Evolutionary conservation across 1,140 invertebrate genomes (phyloP).

Genomic region (Drosophila biarmipes): DNA sequence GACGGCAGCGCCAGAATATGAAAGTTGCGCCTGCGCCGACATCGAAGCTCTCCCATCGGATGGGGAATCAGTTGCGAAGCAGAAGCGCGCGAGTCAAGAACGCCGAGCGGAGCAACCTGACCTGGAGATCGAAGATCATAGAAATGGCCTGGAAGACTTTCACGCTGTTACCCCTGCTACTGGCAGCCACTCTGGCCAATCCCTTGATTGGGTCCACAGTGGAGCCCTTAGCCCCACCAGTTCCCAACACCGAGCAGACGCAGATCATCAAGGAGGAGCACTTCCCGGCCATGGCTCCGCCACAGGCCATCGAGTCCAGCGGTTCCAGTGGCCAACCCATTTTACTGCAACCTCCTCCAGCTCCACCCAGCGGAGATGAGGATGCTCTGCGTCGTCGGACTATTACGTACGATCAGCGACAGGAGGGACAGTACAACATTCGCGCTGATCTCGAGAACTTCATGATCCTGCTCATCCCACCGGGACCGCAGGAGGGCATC

Average conservation of each 20-base stretch:
- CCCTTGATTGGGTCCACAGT: constrained; percentile 16
- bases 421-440: constrained; percentile 88
- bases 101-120: constrained; percentile 33
- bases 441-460: constrained; percentile 88
- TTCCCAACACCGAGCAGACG: background rate
- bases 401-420: constrained; percentile 86
- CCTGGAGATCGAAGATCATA: constrained; percentile 2
- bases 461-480: constrained; percentile 87
- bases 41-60: constrained; percentile 46
- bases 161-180: constrained; percentile 31
- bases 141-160: constrained; percentile 63
- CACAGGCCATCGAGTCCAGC: constrained; percentile 21
- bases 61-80: constrained; percentile 70
- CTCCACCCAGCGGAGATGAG: constrained; percentile 11
- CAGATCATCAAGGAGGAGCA: constrained; percentile 43
- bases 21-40: constrained; percentile 77
- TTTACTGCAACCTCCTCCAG: constrained; percentile 34
- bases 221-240: constrained; percentile 11
- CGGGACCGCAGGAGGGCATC: constrained; percentile 81
- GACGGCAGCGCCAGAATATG: constrained; percentile 60
- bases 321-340: constrained; percentile 28
- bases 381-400: constrained; percentile 60
- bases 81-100: constrained; percentile 75
- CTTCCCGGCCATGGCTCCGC: constrained; percentile 59
- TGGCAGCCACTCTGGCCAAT: constrained; percentile 15